Base-by-base conservation (phyloP, 2,888 invertebrate species). In the Minunthozetes semirufus region DNA sequence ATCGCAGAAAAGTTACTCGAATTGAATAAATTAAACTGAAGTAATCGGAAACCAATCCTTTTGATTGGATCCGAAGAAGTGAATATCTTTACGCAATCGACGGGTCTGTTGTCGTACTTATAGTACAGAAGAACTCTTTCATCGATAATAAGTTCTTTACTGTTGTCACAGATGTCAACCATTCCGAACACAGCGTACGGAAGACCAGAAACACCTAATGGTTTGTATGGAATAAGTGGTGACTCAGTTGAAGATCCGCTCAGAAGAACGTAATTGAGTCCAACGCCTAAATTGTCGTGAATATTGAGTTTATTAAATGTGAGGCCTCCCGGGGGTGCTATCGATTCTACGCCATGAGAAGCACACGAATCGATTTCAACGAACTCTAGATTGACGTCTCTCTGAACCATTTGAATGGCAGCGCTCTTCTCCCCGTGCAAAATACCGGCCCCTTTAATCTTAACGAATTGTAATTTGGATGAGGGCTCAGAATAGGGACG, bases 41-140 rank as follows among this genome's bases (percentile, higher is more conserved):
- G 84, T 66, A 97, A 85, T 76, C 96, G 87, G 80, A 97, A 91
- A 11, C 94, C 95, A 80, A 97, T 88, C 17, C 90, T 91, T 81
- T 95, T 95, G 0, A 91, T 89, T 77, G 90, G 87, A 81, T 89
- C 91, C 76, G 89, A 88, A 77, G 94, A 92, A 75, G 90, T 90
- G 82, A 99, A 95, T 79, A 97, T 94, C 84, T 99, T 99, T 0
- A 98, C 92, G 82, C 98, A 99, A 82, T 97, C 98, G 0, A 96
- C 92, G 0, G 96, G 93, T 82, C 90, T 89, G 80, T 95, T 95
- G 81, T 95, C 94, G 81, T 99, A 99, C 82, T 97, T 98, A 84
- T 95, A 97, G 82, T 96, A 99, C 25, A 99, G 82, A 0, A 98
- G 83, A 6, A 97, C 88, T 68, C 97, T 86, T 81, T 97, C 94